Evolutionary conservation across 2,888 invertebrate species (phyloP).

Genomic region (Abscondita cerata): DNA sequence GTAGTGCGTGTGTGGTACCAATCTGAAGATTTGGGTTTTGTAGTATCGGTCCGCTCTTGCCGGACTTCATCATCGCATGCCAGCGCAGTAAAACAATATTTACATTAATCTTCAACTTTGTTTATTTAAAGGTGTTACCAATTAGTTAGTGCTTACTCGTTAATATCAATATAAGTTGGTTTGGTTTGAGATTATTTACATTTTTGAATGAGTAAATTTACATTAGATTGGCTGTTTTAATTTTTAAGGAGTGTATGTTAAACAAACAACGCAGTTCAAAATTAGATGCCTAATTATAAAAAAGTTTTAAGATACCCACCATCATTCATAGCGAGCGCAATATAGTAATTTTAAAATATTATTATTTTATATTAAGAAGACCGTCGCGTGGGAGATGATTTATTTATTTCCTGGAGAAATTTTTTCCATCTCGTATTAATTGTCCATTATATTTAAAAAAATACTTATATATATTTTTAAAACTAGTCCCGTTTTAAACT

Average conservation of each 20-base stretch:
- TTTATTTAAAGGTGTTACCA: conserved; percentile 57
- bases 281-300: conserved; percentile 15
- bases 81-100: conserved; percentile 39
- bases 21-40: not conserved
- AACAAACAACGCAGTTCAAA: conserved; percentile 10
- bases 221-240: conserved; percentile 35
- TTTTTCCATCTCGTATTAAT: no score
- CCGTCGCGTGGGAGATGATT: no score
- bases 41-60: conserved; percentile 10
- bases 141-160: conserved; percentile 54
- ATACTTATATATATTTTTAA: no score
- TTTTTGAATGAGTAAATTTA: conserved; percentile 32
- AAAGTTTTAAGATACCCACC: not conserved
- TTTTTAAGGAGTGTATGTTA: conserved; percentile 28
- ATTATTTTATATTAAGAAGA: no score
- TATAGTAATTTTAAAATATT: no score
- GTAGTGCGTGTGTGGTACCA: conserved; percentile 10
- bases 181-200: conserved; percentile 30
- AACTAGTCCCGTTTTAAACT: no score
- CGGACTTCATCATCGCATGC: conserved; percentile 30
- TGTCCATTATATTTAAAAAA: no score
- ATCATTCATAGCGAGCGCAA: no score
- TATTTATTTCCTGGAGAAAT: no score
- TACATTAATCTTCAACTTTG: conserved; percentile 43
- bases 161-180: conserved; percentile 48